Base-by-base conservation (phyloP, 2,797 vertebrate species). In the Mus caroli region DNA sequence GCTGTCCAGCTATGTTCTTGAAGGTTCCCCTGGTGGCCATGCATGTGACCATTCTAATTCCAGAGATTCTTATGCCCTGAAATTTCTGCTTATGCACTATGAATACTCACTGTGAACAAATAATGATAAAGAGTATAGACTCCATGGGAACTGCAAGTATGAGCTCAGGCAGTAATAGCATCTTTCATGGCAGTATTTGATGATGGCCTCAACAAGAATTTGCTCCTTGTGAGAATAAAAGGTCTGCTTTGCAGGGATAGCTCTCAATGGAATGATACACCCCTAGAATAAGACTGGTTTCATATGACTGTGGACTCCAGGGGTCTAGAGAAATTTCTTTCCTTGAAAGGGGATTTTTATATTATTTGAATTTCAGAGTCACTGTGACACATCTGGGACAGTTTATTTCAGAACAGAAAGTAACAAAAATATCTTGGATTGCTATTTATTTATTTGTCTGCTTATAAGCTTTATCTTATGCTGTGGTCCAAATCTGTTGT, bases 351-450 rank as follows among this genome's bases (percentile, higher is more conserved):
- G 15, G 52, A 76, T 80, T 62, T 89, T 89, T 84, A 6, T 11
- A 22, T 96, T 92, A 77, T 84, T 87, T 79, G 67, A 71, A 87
- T 83, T 92, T 91, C 40, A 84, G 78, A 75, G 87, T 67, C n/a
- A 37, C 79, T 62, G 17, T 75, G 64, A 76, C 58, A 67, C 85
- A 73, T 90, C 76, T 90, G 90, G 96, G 75, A 76, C 1, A 6
- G 34, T 93, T 88, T 80, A 85, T 24, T 82, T 93, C 34, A 73
- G 84, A 80, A 80, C 12, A 58, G 40, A 88, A 46, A 92, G 73
- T 46, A 79, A 90, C 20, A 78, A 62, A 85, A 82, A 90, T 76
- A 64, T 28, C 56, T 52, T 89, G 84, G 67, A 17, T 78, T 5
- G 3, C 60, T 62, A 13, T 91, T 64, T 64, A 73, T 54, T 56